These are phyloP conservation scores for Macaca mulatta DNA, from an alignment of 2,113 vertebrate genomes.

Conservation along the genomic window DNA sequence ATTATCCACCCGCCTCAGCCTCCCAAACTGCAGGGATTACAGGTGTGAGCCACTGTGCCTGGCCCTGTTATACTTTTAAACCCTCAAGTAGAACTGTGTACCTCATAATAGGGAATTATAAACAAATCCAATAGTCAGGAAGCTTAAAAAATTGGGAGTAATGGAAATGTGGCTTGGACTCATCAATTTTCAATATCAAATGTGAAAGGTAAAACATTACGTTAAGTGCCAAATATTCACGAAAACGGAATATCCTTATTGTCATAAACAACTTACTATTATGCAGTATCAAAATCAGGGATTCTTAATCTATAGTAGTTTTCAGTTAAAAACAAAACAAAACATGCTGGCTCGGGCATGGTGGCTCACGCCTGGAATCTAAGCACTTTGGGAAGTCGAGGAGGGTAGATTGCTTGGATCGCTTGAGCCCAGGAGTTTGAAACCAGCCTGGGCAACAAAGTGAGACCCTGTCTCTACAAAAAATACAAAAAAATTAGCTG, in stretches of 20 bases:
- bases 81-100: not conserved
- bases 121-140: not conserved
- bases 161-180: not conserved
- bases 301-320: not conserved
- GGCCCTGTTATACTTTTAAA: not conserved
- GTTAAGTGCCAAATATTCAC: not conserved
- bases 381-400: no score
- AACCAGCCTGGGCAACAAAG: no score
- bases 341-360: no score
- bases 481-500: no score
- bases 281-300: not conserved
- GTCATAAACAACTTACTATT: not conserved
- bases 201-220: not conserved
- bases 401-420: no score
- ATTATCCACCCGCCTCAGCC: no score
- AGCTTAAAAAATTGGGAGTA: not conserved
- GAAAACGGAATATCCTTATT: not conserved
- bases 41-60: no score
- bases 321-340: not conserved
- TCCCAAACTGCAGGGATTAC: no score
- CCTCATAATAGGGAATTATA: not conserved
- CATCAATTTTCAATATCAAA: not conserved
- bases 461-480: no score
- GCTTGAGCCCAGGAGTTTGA: no score
- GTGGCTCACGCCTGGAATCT: no score